Base-by-base conservation (phyloP, 2,113 vertebrate genomes). In the Grantiella picta region DNA sequence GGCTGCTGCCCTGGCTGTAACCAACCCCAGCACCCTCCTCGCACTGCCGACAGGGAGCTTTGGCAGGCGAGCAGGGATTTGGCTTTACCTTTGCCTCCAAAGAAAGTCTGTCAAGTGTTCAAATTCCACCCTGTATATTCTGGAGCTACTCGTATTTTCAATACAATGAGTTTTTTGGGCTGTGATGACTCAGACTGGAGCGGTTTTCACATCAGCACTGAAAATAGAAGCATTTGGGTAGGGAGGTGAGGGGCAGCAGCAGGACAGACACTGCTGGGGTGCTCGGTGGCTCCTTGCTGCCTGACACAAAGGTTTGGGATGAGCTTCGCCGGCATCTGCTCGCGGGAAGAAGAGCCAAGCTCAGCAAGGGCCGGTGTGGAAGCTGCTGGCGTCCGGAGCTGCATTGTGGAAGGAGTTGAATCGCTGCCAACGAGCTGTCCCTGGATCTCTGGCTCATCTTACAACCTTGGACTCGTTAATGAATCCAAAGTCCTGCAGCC, bases 371-470 rank as follows among this genome's bases (percentile, higher is more conserved):
- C 77, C 3, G 4, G 12, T 3, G 21, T 4, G 38, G 54, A 49
- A 93, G 86, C 9, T 0, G 8, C 82, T 70, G 76, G 70, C 25
- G 2, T 31, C 53, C 2, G 3, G 70, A 2, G 4, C 84, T 56
- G 86, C 20, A 0, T 7, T 47, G 90, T 78, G 73, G 84, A 83
- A 77, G 84, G 64, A 23, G 21, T 0, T 90, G 92, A 61, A 47
- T 15, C 1, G 4, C 86, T 89, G 94, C 86, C 95, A 94, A 6
- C 0, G 6, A 47, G 56, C 70, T 8, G 66, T 50, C 73, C 80
- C 88, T 92, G 76, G 24, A 6, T 61, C 93, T 36, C 73, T 9
- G 68, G 68, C 82, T 94, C 85, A 10, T 80, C 90, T 86, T 65
- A 47, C 90, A 83, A 65, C 90, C 85, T 60, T 75, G 84, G 87